Evolutionary conservation across 2,888 invertebrate species (phyloP), one percentile per base, ranked within the genome.

Genomic region (Cetonia aurata): DNA sequence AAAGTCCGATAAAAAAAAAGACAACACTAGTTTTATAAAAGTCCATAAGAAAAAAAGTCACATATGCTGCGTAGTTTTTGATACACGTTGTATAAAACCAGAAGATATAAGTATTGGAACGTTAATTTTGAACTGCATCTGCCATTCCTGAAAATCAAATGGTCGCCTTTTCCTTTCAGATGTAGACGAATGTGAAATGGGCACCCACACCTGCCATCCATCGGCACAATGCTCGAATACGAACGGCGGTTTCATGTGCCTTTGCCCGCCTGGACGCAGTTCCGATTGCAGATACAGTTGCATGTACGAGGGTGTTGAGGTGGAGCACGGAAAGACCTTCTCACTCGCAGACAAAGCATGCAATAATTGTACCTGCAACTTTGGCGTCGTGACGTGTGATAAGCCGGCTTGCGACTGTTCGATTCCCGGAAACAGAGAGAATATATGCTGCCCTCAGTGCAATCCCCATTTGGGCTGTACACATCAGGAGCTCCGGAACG

Each of bases 401-500:
- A 90, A 90, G 76, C 89, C 90, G 19, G 83, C 85, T 56, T 95
- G 94, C 85, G 89, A 92, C 83, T 95, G 94, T 84, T 88, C 81
- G 42, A 57, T 81, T 1, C 80, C 82, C n/a, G 83, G 78, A 71
- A 85, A 83, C 83, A 87, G 83, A 6, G 86, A 87, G 68, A 87
- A 89, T 77, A 85, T 88, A 73, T 95, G 95, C 84, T 95, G 95
- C 83, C 93, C 93, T 56, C 92, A 93, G 83, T 95, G 95, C 85
- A 91, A 93, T 83, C 87, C 90, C 62, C 87, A 88, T 75, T 88
- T 89, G 80, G 90, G 90, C 77, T 95, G 95, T 84, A 89, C 88
- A 74, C 95, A 95, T 85, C 94, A 94, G 84, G 93, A 94, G 83
- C 88, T 93, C 80, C 88, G 89, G 77, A 90, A 92, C 83, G 90